These are phyloP conservation scores for Esperia sulphurella DNA, from an alignment of 2,888 invertebrate species.

Conservation along the genomic window DNA sequence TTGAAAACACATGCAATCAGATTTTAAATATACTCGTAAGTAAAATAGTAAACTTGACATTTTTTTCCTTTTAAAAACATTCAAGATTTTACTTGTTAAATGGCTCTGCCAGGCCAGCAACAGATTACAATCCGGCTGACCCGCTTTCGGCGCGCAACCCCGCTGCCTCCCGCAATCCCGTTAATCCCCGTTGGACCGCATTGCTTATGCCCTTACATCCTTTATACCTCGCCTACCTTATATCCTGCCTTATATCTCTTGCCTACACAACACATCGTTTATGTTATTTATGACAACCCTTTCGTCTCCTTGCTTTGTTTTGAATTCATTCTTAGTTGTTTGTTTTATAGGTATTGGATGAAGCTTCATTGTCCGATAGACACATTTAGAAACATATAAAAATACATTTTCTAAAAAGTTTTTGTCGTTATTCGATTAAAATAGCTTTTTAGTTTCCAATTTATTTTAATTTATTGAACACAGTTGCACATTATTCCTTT, in stretches of 20 bases:
- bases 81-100: not conserved
- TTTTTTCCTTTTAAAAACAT: too few relatives aligned
- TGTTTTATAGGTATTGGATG: not conserved
- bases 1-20: too few relatives aligned
- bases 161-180: conserved; percentile 1
- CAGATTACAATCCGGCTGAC: not conserved
- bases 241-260: not conserved
- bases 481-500: too few relatives aligned
- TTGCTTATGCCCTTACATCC: not conserved
- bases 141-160: not conserved
- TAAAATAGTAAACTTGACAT: too few relatives aligned
- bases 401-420: too few relatives aligned
- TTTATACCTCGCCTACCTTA: not conserved
- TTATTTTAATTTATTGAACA: too few relatives aligned
- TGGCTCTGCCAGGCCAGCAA: not conserved
- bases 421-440: too few relatives aligned
- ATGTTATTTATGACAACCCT: conserved; percentile 4
- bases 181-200: conserved; percentile 3
- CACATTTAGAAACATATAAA: too few relatives aligned
- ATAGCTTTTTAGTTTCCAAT: too few relatives aligned
- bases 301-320: not conserved
- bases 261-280: not conserved
- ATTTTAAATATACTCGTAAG: too few relatives aligned
- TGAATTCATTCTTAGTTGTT: not conserved
- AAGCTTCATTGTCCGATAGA: not conserved